These are phyloP conservation scores for Knipowitschia caucasica DNA, from an alignment of 2,797 vertebrate species.

Conservation along the genomic window DNA sequence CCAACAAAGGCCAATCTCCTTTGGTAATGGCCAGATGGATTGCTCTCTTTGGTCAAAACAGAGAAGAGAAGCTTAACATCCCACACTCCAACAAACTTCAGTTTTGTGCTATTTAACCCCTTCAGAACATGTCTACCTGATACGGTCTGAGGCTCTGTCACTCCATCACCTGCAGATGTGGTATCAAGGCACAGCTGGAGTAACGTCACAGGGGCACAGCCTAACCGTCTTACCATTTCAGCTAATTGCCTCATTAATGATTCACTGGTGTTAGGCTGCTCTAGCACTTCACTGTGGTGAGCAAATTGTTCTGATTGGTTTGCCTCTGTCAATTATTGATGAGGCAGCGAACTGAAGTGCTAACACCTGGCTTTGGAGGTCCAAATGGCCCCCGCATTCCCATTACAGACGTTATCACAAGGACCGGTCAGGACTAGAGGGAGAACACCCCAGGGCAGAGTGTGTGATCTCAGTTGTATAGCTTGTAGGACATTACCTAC, in stretches of 20 bases:
- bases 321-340: constrained; percentile 83
- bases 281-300: constrained; percentile 78
- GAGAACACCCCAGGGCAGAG: constrained; percentile 43
- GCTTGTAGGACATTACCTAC: constrained; percentile 36
- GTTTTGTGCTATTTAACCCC: constrained; percentile 26
- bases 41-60: constrained; percentile 68
- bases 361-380: constrained; percentile 77
- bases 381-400: constrained; percentile 68
- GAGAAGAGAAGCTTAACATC: constrained; percentile 63
- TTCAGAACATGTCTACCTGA: constrained; percentile 12
- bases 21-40: constrained; percentile 71
- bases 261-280: constrained; percentile 78
- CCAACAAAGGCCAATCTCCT: constrained; percentile 73
- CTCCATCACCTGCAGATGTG: constrained; percentile 45
- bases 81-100: constrained; percentile 35
- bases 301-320: constrained; percentile 84
- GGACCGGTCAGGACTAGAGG: constrained; percentile 47
- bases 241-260: constrained; percentile 84
- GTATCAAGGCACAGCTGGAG: constrained; percentile 42
- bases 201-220: constrained; percentile 65
- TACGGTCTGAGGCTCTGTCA: constrained; percentile 37
- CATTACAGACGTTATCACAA: constrained; percentile 64
- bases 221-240: constrained; percentile 78
- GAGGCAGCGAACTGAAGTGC: constrained; percentile 78
- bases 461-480: constrained; percentile 51